phyloP scores from a whole-genome alignment of 2,888 invertebrate genomes.

The Altica lythri region DNA sequence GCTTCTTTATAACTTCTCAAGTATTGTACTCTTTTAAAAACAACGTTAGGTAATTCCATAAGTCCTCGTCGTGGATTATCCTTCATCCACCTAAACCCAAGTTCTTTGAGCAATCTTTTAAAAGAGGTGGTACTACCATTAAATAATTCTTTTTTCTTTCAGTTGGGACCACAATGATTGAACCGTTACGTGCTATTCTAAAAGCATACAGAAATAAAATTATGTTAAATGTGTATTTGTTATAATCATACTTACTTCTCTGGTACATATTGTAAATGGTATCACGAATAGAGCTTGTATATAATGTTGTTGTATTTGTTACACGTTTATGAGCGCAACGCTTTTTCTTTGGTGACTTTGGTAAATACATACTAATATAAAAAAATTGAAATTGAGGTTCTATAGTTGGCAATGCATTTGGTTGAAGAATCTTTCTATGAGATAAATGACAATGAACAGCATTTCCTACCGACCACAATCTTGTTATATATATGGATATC shows the following conservation, averaged over 20 bases:
- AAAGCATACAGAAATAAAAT: slow-evolving; percentile 2
- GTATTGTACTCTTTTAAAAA: slow-evolving; percentile 15
- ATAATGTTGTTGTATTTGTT: background rate
- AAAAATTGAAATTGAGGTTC: no score
- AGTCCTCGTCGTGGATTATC: slow-evolving; percentile 15
- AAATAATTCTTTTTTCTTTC: slow-evolving; percentile 5
- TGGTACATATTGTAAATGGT: background rate
- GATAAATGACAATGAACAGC: no score
- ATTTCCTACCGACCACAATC: no score
- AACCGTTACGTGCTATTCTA: background rate
- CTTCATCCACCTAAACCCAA: slow-evolving; percentile 16
- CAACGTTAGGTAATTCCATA: slow-evolving; percentile 15
- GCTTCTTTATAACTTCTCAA: slow-evolving; percentile 14
- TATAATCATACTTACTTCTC: background rate
- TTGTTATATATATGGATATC: no score
- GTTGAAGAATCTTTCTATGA: no score
- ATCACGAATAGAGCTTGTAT: background rate
- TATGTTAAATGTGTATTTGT: background rate
- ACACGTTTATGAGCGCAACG: background rate
- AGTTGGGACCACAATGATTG: slow-evolving; percentile 2
- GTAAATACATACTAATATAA: no score
- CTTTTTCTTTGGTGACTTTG: background rate
- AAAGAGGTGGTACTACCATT: slow-evolving; percentile 4
- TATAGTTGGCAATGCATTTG: no score
- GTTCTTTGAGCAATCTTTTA: background rate